A percentile compares a stretch with the other conserved stretches of the same genome.
These are phyloP conservation scores for Zoroaster sp. DNA, from an alignment of 53 echinoderm and acorn worm genomes.

Conservation along the genomic window DNA sequence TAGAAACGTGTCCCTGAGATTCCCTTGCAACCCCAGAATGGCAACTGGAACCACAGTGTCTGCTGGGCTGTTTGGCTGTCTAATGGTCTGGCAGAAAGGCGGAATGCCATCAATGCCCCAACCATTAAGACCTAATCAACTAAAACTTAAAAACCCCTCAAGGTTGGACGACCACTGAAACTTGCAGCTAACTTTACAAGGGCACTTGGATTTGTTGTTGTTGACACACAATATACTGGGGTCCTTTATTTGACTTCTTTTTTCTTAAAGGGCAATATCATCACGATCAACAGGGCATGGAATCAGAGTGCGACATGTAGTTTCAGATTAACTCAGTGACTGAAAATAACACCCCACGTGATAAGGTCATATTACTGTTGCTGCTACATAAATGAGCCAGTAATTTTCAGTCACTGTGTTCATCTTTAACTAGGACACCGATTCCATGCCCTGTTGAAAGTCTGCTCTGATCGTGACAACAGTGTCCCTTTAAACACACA, in stretches of 20 bases:
- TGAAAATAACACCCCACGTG: no score
- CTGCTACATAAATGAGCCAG: no score
- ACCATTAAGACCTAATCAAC: background rate
- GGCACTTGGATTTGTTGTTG: background rate
- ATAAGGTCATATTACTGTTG: no score
- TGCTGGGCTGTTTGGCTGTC: background rate
- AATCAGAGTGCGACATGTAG: no score
- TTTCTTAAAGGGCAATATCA: no score
- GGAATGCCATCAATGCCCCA: constrained; percentile 33
- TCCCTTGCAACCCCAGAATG: background rate
- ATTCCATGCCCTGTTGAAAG: no score
- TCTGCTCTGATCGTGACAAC: no score
- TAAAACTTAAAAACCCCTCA: background rate
- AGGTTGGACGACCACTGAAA: background rate
- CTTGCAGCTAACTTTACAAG: background rate
- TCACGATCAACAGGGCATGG: no score
- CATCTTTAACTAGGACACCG: no score
- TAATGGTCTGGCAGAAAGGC: constrained; percentile 15
- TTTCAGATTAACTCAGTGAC: no score
- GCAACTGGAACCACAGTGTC: constrained; percentile 26
- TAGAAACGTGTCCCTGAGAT: constrained; percentile 50
- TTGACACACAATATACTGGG: background rate
- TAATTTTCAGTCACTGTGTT: no score
- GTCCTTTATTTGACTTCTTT: background rate
- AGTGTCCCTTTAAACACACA: no score